A percentile compares a stretch with the other conserved stretches of the same genome.
Conservation (phyloP, 2,113 vertebrate species). For the Cinclus mexicanus region DNA sequence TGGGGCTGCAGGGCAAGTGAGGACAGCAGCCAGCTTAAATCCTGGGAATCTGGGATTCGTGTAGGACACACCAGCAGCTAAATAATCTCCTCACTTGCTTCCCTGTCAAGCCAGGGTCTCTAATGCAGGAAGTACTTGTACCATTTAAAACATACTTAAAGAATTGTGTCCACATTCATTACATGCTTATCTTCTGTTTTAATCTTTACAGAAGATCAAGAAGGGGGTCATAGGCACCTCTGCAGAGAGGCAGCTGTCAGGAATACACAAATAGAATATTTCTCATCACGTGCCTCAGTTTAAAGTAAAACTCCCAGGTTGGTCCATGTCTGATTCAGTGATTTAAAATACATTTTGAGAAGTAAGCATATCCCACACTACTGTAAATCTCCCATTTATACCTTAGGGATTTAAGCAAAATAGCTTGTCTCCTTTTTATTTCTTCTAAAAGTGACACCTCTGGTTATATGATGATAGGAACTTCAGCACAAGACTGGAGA, state of each 20-base stretch:
- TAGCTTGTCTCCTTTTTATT: background rate
- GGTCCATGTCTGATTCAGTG: background rate
- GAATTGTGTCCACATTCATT: background rate
- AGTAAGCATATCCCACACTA: accelerated
- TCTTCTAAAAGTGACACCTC: background rate
- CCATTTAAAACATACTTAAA: background rate
- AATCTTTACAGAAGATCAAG: background rate
- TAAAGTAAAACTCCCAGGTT: background rate
- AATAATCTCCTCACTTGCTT: background rate
- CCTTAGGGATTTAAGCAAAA: background rate
- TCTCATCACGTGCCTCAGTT: background rate
- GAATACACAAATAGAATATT: background rate
- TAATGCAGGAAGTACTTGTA: background rate
- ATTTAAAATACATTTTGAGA: background rate
- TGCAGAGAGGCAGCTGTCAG: background rate
- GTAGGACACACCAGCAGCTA: background rate
- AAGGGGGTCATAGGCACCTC: background rate
- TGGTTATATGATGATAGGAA: background rate
- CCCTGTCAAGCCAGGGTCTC: background rate
- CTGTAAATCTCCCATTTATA: background rate
- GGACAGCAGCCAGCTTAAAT: conserved; percentile 29
- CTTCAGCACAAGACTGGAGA: background rate
- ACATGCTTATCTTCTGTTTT: background rate
- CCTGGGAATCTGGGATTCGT: background rate
- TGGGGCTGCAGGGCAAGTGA: background rate